Evolutionary conservation across 2,113 vertebrate species (phyloP), one percentile per base, ranked within the genome.

Genomic region (Tenrec ecaudatus): DNA sequence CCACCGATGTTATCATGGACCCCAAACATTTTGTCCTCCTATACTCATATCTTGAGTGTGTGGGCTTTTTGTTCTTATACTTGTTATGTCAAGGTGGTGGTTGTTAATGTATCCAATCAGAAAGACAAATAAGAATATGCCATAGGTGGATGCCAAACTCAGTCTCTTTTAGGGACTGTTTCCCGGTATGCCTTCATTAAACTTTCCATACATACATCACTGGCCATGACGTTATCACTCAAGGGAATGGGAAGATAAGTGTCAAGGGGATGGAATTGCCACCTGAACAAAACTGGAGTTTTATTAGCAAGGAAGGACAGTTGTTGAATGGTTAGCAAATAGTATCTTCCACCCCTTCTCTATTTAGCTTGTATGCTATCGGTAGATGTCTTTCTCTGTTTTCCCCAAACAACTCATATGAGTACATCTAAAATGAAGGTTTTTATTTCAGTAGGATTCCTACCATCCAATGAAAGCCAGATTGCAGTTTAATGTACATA

Each of bases 81-180:
- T 93, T 73, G 4, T 78, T 43, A 31, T 12, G 92, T 62, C 29
- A 7, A 64, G 36, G 6, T 69, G 20, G 84, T 83, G n/a, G n/a
- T 29, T 83, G 29, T 77, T 68, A 58, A 77, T 76, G 23, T 75
- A 68, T 76, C 25, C 71, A 73, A 6, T 87, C 38, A 82, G 69
- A 19, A 73, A 82, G 43, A 40, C 17, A 69, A 92, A 60, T 62
- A 25, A 89, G 31, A 86, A 60, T 68, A 33, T 14, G 12, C 11
- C 47, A 29, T 33, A 66, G 12, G 62, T 53, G 64, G 64, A 43
- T 25, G 78, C 33, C 57, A 11, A 82, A 79, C 47, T 2, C 38
- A 20, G 17, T 40, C 38, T 79, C 90, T 86, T 82, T 82, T 77
- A 78, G 36, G 78, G 86, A 62, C 62, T 83, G 27, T 88, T 83